Base-by-base conservation (phyloP, 2,888 invertebrate genomes). In the Ormyrus nitidulus region DNA sequence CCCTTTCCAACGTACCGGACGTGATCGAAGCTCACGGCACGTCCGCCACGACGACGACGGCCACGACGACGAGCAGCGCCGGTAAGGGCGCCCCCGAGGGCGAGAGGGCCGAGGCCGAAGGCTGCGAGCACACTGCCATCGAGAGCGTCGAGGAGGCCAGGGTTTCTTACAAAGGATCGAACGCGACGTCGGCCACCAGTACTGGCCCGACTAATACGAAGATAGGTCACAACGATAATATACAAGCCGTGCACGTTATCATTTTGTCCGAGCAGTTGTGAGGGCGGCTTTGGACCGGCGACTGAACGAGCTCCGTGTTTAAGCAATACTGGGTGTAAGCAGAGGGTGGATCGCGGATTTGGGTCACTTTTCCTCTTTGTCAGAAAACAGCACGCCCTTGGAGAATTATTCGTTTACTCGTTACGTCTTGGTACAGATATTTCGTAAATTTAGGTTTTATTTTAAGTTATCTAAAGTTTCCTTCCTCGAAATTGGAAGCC, bases 241-340 rank as follows among this genome's bases (percentile, higher is more conserved):
- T 90, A 68, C 90, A 90, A 81, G 89, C 90, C 56, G 86, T 90
- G 13, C 85, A 89, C 79, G 90, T 90, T 61, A 90, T 90, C 66
- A 90, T 90, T 82, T 83, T 90, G 77, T 90, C 90, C 79, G 90
- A 90, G 83, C 90, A 90, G 83, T 88, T 90, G 88, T 90, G 89
- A 90, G 85, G 83, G 81, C 81, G 71, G 56, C 56, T 61, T 48
- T 65, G 54, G 49, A 54, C 74, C 48, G 34, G 11, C 44, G 64
- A 72, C 61, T 77, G 76, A 79, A 56, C 68, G 58, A 64, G 61
- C 66, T 56, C 71, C 75, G 61, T 61, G 53, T 76, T 79, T 54
- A 75, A 79, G 79, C 79, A 76, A 74, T 74, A 78, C 46, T 72
- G 62, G 54, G 51, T 73, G 51, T 71, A 59, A 72, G 68, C 19